Conservation (phyloP, 2,113 vertebrate genomes). For the Pseudolaguvia tuberculata region DNA sequence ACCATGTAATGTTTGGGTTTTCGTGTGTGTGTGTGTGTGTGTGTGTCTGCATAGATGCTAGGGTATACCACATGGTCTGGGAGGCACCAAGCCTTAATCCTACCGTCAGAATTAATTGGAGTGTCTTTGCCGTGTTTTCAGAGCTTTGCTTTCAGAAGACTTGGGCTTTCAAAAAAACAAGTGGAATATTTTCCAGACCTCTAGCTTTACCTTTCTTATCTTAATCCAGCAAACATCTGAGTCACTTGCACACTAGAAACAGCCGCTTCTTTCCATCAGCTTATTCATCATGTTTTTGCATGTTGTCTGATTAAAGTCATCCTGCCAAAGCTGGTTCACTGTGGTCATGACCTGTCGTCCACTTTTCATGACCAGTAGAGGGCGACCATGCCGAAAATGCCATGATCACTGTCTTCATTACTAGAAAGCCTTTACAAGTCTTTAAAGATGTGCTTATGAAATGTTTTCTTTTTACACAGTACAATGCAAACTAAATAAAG, state of each 20-base stretch:
- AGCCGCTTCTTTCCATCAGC: slow-evolving; percentile 6
- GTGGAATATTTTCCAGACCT: slow-evolving; percentile 39
- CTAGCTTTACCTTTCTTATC: slow-evolving; percentile 35
- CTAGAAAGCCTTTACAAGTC: slow-evolving; percentile 21
- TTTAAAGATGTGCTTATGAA: not conserved
- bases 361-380: slow-evolving; percentile 63
- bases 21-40: no score
- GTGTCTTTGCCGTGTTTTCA: slow-evolving; percentile 45
- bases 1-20: slow-evolving; percentile 4
- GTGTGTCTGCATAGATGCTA: slow-evolving; percentile 16
- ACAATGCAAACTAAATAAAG: not conserved
- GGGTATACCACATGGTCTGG: slow-evolving; percentile 62
- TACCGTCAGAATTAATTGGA: slow-evolving; percentile 69
- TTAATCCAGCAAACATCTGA: slow-evolving; percentile 33
- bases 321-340: not conserved
- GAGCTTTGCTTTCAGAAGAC: slow-evolving; percentile 38
- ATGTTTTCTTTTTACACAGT: not conserved
- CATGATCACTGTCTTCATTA: slow-evolving; percentile 23
- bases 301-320: slow-evolving; percentile 14
- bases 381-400: slow-evolving; percentile 60
- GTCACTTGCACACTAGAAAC: slow-evolving; percentile 14
- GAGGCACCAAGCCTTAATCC: slow-evolving; percentile 66
- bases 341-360: slow-evolving; percentile 16
- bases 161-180: not conserved
- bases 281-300: slow-evolving; percentile 25